Percentiles rank a stretch among this genome's conserved stretches.
Conservation (phyloP, 2,113 vertebrate species). For the Epinephelus fuscoguttatus region DNA sequence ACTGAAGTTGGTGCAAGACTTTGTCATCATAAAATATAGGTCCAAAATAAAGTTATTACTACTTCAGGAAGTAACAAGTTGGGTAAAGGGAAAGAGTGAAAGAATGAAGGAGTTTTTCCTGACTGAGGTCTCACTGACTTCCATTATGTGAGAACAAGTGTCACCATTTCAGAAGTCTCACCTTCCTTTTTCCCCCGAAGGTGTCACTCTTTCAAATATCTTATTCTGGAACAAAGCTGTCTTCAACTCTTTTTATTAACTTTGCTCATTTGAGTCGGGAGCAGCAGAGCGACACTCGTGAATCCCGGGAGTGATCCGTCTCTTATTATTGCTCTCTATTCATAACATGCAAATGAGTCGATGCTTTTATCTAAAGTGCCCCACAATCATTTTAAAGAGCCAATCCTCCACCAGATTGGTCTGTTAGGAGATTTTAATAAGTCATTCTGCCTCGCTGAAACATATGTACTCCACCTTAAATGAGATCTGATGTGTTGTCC, state of each 20-base stretch:
- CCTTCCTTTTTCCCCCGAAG: not conserved
- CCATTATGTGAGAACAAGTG: not conserved
- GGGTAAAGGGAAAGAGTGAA: not conserved
- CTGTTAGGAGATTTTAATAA: conserved; percentile 1
- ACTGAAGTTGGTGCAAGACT: not conserved
- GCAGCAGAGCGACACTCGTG: conserved; percentile 35
- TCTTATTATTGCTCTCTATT: conserved; percentile 50
- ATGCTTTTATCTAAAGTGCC: conserved; percentile 35
- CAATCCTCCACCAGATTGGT: conserved; percentile 4
- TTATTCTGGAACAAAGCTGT: conserved; percentile 44
- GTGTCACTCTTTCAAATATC: conserved; percentile 9
- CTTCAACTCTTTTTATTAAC: conserved; percentile 23
- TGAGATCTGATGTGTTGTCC: not conserved
- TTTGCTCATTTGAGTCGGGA: conserved; percentile 22
- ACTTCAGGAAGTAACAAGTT: not conserved
- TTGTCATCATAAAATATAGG: not conserved
- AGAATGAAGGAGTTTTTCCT: too few species aligned
- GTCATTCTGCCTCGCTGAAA: not conserved
- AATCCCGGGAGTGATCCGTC: conserved; percentile 25
- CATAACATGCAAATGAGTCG: conserved; percentile 46
- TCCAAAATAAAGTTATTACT: not conserved
- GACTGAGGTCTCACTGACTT: not conserved
- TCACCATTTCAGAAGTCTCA: not conserved
- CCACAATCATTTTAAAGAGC: not conserved
- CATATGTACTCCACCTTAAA: not conserved